Percentiles rank a stretch among this genome's conserved stretches.
These are phyloP conservation scores for Anarhynchus alexandrinus DNA, from an alignment of 2,113 vertebrate genomes.

Conservation along the genomic window DNA sequence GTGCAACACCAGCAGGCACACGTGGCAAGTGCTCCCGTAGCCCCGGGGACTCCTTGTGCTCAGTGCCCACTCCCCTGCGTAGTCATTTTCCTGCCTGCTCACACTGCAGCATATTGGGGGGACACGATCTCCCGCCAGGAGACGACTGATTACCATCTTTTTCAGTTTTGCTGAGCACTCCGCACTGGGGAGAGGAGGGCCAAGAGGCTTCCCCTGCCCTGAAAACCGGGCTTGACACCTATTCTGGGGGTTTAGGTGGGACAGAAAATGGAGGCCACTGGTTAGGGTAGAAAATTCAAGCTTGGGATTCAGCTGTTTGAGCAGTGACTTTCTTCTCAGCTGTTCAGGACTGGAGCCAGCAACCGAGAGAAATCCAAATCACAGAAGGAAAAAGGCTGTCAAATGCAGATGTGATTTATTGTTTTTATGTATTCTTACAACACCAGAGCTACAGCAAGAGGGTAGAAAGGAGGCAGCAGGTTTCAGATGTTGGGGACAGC, in stretches of 20 bases:
- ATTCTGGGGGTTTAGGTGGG: not conserved
- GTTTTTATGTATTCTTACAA: not conserved
- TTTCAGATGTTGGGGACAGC: not conserved
- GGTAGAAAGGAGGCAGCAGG: not conserved
- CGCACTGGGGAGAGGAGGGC: not conserved
- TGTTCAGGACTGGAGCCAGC: not conserved
- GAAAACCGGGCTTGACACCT: not conserved
- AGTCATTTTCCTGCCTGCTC: not conserved
- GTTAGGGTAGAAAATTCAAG: not conserved
- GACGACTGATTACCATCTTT: accelerated
- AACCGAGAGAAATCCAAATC: not conserved
- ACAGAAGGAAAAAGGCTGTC: not conserved
- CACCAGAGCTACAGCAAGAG: not conserved
- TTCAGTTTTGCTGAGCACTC: not conserved
- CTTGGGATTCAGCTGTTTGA: not conserved
- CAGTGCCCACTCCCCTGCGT: not conserved
- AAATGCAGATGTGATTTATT: constrained; percentile 12
- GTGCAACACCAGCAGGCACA: accelerated
- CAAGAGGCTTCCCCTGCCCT: not conserved
- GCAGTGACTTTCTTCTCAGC: not conserved
- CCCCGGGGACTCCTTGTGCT: not conserved
- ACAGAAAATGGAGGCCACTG: not conserved
- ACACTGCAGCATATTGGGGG: accelerated
- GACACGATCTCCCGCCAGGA: not conserved
- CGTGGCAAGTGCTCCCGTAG: accelerated